phyloP scores from a whole-genome alignment of 1,140 invertebrate genomes.

The Drosophila oshimai region DNA sequence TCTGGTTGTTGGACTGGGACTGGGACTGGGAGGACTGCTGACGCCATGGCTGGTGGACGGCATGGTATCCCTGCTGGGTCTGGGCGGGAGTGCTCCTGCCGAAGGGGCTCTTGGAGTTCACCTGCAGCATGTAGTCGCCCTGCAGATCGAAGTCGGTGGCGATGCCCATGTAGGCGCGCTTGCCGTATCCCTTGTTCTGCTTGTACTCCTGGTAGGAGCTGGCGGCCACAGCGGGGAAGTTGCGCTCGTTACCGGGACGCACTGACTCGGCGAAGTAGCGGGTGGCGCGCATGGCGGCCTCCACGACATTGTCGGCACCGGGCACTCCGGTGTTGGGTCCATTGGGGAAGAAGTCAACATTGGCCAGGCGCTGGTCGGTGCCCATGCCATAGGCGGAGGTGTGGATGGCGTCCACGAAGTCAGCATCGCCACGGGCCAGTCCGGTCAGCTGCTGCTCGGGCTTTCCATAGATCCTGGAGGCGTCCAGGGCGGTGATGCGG shows the following conservation, averaged over 20 bases:
- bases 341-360: constrained; percentile 92
- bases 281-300: constrained; percentile 86
- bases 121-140: constrained; percentile 78
- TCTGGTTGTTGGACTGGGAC: neutral
- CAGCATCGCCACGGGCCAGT: constrained; percentile 84
- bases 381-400: constrained; percentile 90
- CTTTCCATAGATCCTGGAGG: constrained; percentile 87
- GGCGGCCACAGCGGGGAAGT: constrained; percentile 71
- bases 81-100: constrained; percentile 71
- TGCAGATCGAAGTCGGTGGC: constrained; percentile 54
- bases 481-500: constrained; percentile 88
- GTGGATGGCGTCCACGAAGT: constrained; percentile 89
- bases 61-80: constrained; percentile 55
- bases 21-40: constrained; percentile 14
- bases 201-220: constrained; percentile 70
- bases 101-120: constrained; percentile 74
- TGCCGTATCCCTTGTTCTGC: constrained; percentile 69
- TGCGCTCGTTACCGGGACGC: constrained; percentile 78
- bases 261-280: constrained; percentile 86
- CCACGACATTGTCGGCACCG: constrained; percentile 84
- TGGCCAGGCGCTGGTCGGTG: constrained; percentile 86
- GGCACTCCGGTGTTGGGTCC: constrained; percentile 83
- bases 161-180: constrained; percentile 78
- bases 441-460: constrained; percentile 84
- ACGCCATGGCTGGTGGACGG: constrained; percentile 48